Base-by-base conservation (phyloP, 2,113 vertebrate genomes). In the Salvator merianae region DNA sequence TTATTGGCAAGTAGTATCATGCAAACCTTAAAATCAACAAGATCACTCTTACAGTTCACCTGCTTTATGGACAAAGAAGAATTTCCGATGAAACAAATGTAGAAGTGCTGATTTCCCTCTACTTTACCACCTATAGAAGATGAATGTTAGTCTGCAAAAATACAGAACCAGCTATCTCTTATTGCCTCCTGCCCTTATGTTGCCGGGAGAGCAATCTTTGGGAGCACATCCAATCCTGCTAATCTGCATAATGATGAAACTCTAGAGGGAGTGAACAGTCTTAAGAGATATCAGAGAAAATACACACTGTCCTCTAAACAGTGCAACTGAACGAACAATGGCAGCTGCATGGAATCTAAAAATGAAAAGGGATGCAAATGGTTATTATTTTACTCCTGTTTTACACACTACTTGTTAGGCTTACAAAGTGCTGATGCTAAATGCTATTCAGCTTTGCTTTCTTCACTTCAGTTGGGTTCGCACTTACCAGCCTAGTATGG, bases 211-310 rank as follows among this genome's bases (percentile, higher is more conserved):
- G 87, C 75, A 8, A 53, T 87, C 14, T 20, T 94, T 30, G 68
- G 91, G 88, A 94, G 72, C 86, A 26, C 0, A 7, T 88, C 89
- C 93, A 92, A 91, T 87, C 78, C 77, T 62, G 77, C 12, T 70
- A 71, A 92, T 93, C 93, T 89, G 86, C 28, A 10, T 92, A 92
- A 94, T 92, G 93, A 87, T 77, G 91, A 92, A 93, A 86, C 88
- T 84, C 85, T 89, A 87, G 85, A 80, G 88, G 5, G 13, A 87
- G 43, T 16, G 81, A 86, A 92, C 82, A 50, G 92, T 36, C 90
- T 90, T 83, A 50, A 79, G 89, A 88, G 88, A 93, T 86, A 87
- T 70, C 84, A 83, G 63, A 94, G 93, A 91, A 91, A 91, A 93
- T 90, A 71, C 2, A 47, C 85, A 88, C 77, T 86, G 7, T 88